phyloP scores from a whole-genome alignment of 2,113 vertebrate genomes.

The Gobio gobio region DNA sequence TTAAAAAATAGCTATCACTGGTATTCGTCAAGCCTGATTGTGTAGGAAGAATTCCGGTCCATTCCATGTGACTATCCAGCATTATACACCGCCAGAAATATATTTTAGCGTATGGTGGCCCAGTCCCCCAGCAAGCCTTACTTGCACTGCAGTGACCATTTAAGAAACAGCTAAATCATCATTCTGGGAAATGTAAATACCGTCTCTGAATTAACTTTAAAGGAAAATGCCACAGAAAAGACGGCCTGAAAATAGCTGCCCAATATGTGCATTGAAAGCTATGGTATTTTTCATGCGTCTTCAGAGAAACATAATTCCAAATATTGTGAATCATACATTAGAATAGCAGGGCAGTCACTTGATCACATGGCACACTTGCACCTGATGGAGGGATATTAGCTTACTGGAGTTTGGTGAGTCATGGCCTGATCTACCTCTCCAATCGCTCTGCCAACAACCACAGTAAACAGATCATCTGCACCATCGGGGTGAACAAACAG shows the following conservation, averaged over 20 bases:
- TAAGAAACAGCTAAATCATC: slow-evolving; percentile 82
- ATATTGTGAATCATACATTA: slow-evolving; percentile 32
- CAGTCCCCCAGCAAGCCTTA: slow-evolving; percentile 50
- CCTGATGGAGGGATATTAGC: slow-evolving; percentile 44
- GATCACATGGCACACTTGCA: slow-evolving; percentile 21
- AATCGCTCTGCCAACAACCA: background rate
- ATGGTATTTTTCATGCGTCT: background rate
- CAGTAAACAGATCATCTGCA: slow-evolving; percentile 36
- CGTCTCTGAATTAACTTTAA: slow-evolving; percentile 74
- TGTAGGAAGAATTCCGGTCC: slow-evolving; percentile 58
- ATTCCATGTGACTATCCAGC: slow-evolving; percentile 59
- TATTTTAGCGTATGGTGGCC: slow-evolving; percentile 39
- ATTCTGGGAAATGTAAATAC: slow-evolving; percentile 80
- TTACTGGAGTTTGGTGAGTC: slow-evolving; percentile 55
- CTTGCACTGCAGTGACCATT: slow-evolving; percentile 70
- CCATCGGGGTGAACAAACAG: background rate
- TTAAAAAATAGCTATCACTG: background rate
- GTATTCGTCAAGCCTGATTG: background rate
- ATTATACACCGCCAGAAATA: slow-evolving; percentile 72
- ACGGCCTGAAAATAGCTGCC: slow-evolving; percentile 76
- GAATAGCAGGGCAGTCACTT: slow-evolving; percentile 45
- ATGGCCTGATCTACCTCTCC: slow-evolving; percentile 21
- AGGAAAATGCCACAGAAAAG: slow-evolving; percentile 78
- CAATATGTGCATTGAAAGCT: slow-evolving; percentile 53
- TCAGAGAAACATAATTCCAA: slow-evolving; percentile 23